Evolutionary conservation across 2,113 vertebrate genomes (phyloP), one percentile per base, ranked within the genome.

Genomic region (Albula glossodonta): DNA sequence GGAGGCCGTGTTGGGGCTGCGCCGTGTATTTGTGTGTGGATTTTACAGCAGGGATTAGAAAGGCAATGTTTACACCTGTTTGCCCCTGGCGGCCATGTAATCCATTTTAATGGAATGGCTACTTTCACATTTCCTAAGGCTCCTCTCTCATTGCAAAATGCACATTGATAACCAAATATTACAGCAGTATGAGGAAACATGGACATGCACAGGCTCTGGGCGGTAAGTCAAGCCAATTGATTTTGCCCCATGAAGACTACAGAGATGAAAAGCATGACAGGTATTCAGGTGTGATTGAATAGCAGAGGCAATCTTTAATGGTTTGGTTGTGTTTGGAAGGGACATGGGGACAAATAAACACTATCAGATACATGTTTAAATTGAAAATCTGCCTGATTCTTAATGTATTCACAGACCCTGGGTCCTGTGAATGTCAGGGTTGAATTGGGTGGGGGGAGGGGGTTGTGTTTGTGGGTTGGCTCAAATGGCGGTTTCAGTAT

Each of bases 31-130:
- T 57, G 13, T 31, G 17, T 41, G 8, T 19, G n/a, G 25, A 31
- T 83, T 53, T 81, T 82, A 82, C 53, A 8, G 53, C 81, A 7
- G 52, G n/a, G 81, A 83, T 60, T 82, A 41, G n/a, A 56, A 48
- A 83, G 31, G 81, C 25, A 15, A 12, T 48, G 81, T 57, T 83
- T 57, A 60, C 6, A 15, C 22, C n/a, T 60, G 81, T 83, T 48
- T 15, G 6, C 53, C 15, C 25, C 12, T 48, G 49, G 53, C 25
- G 31, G 11, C 52, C 12, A 25, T 83, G 81, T 83, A 83, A 83
- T 83, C 81, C 31, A 48, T 48, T 63, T 83, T 63, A 83, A 60
- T 63, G 31, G 52, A 60, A 12, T 83, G 53, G 56, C 57, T 83
- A 41, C 22, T 48, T 57, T 5, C 52, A 13, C 25, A 25, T 57